phyloP scores from a whole-genome alignment of 1,140 invertebrate genomes.

The Laupala kohalensis region DNA sequence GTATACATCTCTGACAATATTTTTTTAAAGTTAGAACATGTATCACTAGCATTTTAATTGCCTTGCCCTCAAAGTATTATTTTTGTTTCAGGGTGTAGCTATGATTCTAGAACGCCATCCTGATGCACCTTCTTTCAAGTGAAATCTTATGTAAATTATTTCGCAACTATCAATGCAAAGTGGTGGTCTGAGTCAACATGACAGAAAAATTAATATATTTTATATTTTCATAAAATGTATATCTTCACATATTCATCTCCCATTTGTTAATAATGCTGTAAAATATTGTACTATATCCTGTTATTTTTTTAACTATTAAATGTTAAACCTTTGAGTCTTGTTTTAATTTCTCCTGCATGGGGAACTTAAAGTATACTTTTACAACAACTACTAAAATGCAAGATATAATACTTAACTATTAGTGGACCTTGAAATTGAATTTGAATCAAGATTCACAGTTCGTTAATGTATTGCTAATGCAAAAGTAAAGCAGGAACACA shows the following conservation, averaged over 20 bases:
- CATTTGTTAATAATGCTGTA: too few species aligned
- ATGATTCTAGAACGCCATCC: constrained; percentile 93
- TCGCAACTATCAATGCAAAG: not conserved
- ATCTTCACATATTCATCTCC: too few species aligned
- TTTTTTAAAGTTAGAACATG: constrained; percentile 3
- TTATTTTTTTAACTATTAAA: too few species aligned
- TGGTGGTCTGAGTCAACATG: not conserved
- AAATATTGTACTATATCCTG: not conserved
- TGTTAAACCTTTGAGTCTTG: too few species aligned
- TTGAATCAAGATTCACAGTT: too few species aligned
- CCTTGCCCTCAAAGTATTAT: not conserved
- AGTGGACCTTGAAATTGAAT: too few species aligned
- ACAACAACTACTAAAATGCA: too few species aligned
- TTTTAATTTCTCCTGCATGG: too few species aligned
- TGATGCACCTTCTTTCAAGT: constrained; percentile 39
- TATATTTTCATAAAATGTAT: not conserved
- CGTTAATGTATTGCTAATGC: too few species aligned
- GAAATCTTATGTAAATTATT: not conserved
- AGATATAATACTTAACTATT: too few species aligned
- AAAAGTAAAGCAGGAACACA: too few species aligned
- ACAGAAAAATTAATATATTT: not conserved
- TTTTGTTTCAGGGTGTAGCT: constrained; percentile 69
- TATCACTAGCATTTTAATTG: not conserved
- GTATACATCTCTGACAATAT: constrained; percentile 19
- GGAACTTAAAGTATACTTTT: too few species aligned